Base-by-base conservation (phyloP, 2,888 invertebrate species). In the Andrena minutula region DNA sequence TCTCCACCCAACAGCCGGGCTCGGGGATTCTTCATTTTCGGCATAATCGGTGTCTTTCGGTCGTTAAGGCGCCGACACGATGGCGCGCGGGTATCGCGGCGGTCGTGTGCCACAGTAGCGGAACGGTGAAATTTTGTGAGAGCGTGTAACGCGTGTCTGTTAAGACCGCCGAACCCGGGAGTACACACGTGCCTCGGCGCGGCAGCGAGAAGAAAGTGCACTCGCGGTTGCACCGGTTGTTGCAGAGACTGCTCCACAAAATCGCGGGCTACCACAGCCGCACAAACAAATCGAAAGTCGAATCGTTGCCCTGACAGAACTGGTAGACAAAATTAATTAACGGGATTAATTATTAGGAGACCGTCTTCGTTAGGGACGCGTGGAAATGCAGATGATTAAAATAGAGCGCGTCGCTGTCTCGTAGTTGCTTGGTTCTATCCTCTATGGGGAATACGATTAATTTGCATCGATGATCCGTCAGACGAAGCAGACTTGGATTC, bases 211-310 rank as follows among this genome's bases (percentile, higher is more conserved):
- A 87, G 86, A 86, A 86, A 86, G 86, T 86, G 87, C 88, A 76
- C 82, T 85, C 83, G 86, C 83, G 86, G 86, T 88, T 68, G 83
- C 88, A 87, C 86, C 88, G 86, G 87, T 87, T 85, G 86, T 83
- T 86, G 85, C 86, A 87, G 85, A 86, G 80, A 87, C 86, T 87
- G 86, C 83, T 87, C 86, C 86, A 85, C 83, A 87, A 87, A 87
- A 85, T 88, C 86, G 69, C 86, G 79, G 77, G 75, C 82, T 80
- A 84, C 84, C 78, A 81, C 78, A 68, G 85, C 72, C 80, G 68
- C 84, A 70, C 84, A 71, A 86, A 78, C 86, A 74, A 78, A 86
- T 86, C 86, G 86, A 86, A 87, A 86, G 86, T 87, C 86, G 86
- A 66, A 84, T 76, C 75, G 73, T 47, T 58, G 79, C 47, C 47